Evolutionary conservation across 2,888 invertebrate genomes (phyloP), one percentile per base, ranked within the genome.

Genomic region (Amblyjoppa proteus): DNA sequence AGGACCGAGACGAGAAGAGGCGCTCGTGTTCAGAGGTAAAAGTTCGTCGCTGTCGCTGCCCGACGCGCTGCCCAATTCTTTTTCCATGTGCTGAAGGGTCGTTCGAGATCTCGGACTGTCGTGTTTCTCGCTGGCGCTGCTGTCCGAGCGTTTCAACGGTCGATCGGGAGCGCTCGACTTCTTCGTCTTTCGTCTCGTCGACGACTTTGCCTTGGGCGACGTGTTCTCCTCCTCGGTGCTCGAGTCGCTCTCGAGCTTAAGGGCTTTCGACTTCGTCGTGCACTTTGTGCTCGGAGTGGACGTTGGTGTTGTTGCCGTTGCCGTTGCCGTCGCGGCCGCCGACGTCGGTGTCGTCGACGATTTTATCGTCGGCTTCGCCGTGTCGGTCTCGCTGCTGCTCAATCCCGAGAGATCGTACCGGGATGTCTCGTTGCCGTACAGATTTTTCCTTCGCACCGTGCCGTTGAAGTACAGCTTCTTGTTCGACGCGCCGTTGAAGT

Each of bases 41-140:
- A 97, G 93, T 87, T 97, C 97, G 93, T 97, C 98, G 92, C 97
- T 98, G 88, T 98, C 98, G 78, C 96, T 96, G 70, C 96, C 96
- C 4, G 97, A 96, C 71, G 95, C 95, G 83, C 95, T 96, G 79
- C 96, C 96, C 93, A 97, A 95, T 94, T 97, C 97, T 89, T 96
- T 96, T 92, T 97, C 97, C 95, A 97, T 96, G 93, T 96, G 96
- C 87, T 96, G 96, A 16, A 97, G 94, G 2, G 96, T 95, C 3
- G 96, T 95, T 87, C 96, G 96, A 88, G 96, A 97, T 77, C 92
- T 91, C 25, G 89, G 89, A 34, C 89, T 91, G 31, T 90, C 87
- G 20, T 85, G 74, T 49, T 92, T 92, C 64, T 93, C 94, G 51
- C 92, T 93, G 79, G 93, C 93, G 77, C 92, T 93, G 74, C 89